These are phyloP conservation scores for Lithosia quadra DNA, from an alignment of 2,888 invertebrate species.

Conservation along the genomic window DNA sequence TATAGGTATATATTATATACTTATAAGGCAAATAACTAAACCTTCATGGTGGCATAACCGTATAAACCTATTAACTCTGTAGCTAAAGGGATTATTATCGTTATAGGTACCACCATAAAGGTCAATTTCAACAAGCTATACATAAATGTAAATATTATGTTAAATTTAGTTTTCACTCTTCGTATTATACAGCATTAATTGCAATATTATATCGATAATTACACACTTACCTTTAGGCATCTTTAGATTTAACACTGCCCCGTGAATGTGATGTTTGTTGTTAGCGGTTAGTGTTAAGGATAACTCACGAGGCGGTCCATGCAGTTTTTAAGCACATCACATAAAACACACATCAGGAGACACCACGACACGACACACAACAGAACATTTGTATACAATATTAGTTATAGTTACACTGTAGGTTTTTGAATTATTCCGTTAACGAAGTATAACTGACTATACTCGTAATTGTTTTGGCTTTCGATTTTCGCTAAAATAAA, in stretches of 20 bases:
- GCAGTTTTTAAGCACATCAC: slow-evolving; percentile 71
- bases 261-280: slow-evolving; percentile 58
- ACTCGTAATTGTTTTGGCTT: slow-evolving; percentile 67
- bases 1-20: neutral
- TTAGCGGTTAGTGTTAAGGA: slow-evolving; percentile 65
- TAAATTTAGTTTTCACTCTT: neutral
- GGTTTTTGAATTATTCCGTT: slow-evolving; percentile 48
- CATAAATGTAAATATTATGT: neutral
- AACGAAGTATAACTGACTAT: slow-evolving; percentile 59
- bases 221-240: slow-evolving; percentile 79
- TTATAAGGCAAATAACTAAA: neutral
- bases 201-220: neutral
- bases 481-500: slow-evolving; percentile 65
- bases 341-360: slow-evolving; percentile 59
- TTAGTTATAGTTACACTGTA: slow-evolving; percentile 47
- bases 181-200: neutral
- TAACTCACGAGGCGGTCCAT: slow-evolving; percentile 62
- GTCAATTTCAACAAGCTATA: neutral
- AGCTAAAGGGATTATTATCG: neutral
- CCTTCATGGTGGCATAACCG: neutral
- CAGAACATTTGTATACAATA: slow-evolving; percentile 49
- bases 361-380: slow-evolving; percentile 37
- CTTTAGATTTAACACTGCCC: slow-evolving; percentile 60
- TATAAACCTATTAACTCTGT: no score
- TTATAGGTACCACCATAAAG: neutral